These are phyloP conservation scores for Nannoperca obscura DNA, from an alignment of 2,797 vertebrate genomes.

Conservation along the genomic window DNA sequence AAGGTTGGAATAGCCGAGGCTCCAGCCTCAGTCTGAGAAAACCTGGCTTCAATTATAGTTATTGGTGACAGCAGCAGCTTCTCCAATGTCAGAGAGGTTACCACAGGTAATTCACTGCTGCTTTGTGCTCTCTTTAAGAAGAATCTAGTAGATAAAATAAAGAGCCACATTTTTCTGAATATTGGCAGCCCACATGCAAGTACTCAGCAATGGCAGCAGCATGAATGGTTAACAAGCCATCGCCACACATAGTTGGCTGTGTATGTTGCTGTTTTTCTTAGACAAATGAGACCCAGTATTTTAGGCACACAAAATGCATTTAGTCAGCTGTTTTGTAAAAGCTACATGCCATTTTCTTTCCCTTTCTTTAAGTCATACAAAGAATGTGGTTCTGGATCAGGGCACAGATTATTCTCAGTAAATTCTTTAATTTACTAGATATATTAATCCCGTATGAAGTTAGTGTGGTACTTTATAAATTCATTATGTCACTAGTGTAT, in stretches of 20 bases:
- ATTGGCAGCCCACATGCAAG: conserved; percentile 52
- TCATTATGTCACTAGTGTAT: background rate
- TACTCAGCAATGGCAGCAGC: conserved; percentile 27
- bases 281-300: conserved; percentile 31
- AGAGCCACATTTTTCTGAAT: conserved; percentile 22
- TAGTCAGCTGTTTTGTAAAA: conserved; percentile 35
- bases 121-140: conserved; percentile 12
- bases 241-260: conserved; percentile 24
- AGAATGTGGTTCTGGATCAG: conserved; percentile 35
- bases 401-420: conserved; percentile 4
- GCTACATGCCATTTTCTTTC: conserved; percentile 55
- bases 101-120: background rate
- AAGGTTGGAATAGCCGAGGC: conserved; percentile 29
- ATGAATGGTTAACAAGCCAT: conserved; percentile 59
- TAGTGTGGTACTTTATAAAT: conserved; percentile 1
- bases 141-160: conserved; percentile 22
- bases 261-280: conserved; percentile 24
- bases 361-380: conserved; percentile 53
- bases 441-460: conserved; percentile 17
- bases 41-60: conserved; percentile 1
- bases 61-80: conserved; percentile 34
- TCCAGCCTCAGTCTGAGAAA: conserved; percentile 19
- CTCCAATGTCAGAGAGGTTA: conserved; percentile 31
- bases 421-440: conserved; percentile 11
- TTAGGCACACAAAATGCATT: conserved; percentile 3